A percentile compares a stretch with the other conserved stretches of the same genome.
Evolutionary conservation across 2,113 vertebrate species (phyloP).

Genomic region (Nannobrachium achirus): DNA sequence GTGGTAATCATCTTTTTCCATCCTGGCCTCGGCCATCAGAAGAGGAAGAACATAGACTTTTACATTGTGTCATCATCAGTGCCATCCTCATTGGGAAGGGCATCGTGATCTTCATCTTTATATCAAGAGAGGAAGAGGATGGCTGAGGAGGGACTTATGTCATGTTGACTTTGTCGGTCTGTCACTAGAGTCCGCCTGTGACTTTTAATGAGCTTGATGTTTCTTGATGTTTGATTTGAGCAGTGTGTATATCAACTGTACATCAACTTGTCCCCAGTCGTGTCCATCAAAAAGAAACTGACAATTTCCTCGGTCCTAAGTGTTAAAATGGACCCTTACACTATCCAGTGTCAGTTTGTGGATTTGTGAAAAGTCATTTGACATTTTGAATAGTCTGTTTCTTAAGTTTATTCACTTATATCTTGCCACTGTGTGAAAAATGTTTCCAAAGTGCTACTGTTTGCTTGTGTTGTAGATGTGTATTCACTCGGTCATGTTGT

Average conservation of each 20-base stretch:
- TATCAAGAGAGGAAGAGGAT: not conserved
- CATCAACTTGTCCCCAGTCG: not conserved
- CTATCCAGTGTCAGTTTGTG: not conserved
- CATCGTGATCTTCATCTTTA: not conserved
- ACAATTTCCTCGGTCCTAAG: not conserved
- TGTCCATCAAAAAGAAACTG: too few relatives aligned
- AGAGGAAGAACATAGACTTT: too few relatives aligned
- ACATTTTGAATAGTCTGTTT: constrained; percentile 10
- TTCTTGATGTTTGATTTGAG: constrained; percentile 40
- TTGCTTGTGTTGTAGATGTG: not conserved
- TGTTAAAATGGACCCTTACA: not conserved
- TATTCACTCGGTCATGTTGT: constrained; percentile 22
- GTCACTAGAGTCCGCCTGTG: constrained; percentile 32
- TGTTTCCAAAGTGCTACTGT: constrained; percentile 17
- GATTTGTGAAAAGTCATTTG: constrained; percentile 10
- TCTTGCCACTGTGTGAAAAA: not conserved
- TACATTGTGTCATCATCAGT: too few relatives aligned
- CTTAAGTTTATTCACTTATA: constrained; percentile 33
- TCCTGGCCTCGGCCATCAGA: too few relatives aligned
- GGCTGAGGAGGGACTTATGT: constrained; percentile 12
- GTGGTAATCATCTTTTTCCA: too few relatives aligned
- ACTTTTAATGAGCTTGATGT: constrained; percentile 30
- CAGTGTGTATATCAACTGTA: constrained; percentile 2
- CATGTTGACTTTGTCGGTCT: constrained; percentile 23
- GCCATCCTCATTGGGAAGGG: not conserved